A percentile compares a stretch with the other conserved stretches of the same genome.
phyloP scores from a whole-genome alignment of 2,888 invertebrate species.

The Hyles lineata region DNA sequence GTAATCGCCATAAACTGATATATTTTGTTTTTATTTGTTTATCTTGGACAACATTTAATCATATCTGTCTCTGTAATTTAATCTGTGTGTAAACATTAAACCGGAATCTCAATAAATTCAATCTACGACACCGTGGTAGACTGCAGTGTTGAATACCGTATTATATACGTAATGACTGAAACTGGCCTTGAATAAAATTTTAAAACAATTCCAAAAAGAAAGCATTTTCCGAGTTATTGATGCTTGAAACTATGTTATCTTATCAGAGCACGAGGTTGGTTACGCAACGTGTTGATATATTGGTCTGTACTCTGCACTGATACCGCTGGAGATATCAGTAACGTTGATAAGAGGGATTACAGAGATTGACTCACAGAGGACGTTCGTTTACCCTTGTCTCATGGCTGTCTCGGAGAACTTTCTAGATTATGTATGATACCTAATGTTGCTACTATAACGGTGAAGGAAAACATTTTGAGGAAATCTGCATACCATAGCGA shows the following conservation, averaged over 20 bases:
- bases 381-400: constrained; percentile 32
- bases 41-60: too few relatives aligned
- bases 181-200: neutral
- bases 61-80: too few relatives aligned
- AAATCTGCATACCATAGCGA: too few relatives aligned
- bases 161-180: too few relatives aligned
- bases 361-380: constrained; percentile 14
- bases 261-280: neutral
- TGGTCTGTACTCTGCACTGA: neutral
- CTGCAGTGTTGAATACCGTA: too few relatives aligned
- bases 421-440: constrained; percentile 6
- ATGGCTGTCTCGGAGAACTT: constrained; percentile 14
- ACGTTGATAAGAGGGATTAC: neutral
- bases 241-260: neutral
- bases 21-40: too few relatives aligned
- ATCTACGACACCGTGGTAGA: too few relatives aligned
- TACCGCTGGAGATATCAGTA: neutral
- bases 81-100: too few relatives aligned
- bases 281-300: constrained; percentile 10
- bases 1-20: too few relatives aligned
- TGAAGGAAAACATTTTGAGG: neutral
- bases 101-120: too few relatives aligned
- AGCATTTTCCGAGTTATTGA: neutral
- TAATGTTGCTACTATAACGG: too few relatives aligned
- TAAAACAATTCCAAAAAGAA: neutral